Evolutionary conservation across 2,888 invertebrate species (phyloP).

Genomic region (Anoplius nigerrimus): DNA sequence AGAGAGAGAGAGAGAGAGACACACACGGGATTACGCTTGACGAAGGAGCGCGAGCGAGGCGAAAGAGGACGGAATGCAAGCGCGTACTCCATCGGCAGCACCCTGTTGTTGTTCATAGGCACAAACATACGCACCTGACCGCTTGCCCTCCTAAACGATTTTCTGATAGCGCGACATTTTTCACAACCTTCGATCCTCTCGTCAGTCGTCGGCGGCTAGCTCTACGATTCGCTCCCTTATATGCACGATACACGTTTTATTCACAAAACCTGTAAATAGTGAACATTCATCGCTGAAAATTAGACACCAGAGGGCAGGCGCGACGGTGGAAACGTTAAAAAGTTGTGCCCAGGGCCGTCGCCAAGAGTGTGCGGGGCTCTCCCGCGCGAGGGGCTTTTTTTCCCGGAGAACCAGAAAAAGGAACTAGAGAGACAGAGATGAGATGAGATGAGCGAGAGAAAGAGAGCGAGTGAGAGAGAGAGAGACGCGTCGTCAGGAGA

Average conservation of each 20-base stretch:
- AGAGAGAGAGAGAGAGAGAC: not conserved
- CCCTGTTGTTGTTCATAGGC: conserved; percentile 45
- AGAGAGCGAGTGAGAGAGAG: conserved; percentile 1
- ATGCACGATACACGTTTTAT: conserved; percentile 57
- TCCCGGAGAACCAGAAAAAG: conserved; percentile 20
- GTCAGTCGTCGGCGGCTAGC: conserved; percentile 26
- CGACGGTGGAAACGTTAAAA: conserved; percentile 60
- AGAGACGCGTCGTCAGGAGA: conserved; percentile 25
- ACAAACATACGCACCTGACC: conserved; percentile 53
- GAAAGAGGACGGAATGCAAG: conserved; percentile 42
- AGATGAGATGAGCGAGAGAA: conserved; percentile 19
- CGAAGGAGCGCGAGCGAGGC: conserved; percentile 12
- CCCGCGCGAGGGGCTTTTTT: conserved; percentile 7
- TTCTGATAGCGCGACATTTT: conserved; percentile 45
- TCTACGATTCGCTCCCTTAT: conserved; percentile 37
- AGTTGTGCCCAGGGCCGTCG: conserved; percentile 64
- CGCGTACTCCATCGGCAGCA: conserved; percentile 22
- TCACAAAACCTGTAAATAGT: conserved; percentile 67
- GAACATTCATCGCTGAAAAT: conserved; percentile 68
- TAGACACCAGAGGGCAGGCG: conserved; percentile 70
- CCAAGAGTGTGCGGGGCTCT: conserved; percentile 28
- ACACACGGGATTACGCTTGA: not conserved
- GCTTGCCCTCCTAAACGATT: conserved; percentile 48
- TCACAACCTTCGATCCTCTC: conserved; percentile 41
- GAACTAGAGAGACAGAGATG: conserved; percentile 28